phyloP scores from a whole-genome alignment of 1,140 invertebrate genomes.

The Thaumetopoea pityocampa region DNA sequence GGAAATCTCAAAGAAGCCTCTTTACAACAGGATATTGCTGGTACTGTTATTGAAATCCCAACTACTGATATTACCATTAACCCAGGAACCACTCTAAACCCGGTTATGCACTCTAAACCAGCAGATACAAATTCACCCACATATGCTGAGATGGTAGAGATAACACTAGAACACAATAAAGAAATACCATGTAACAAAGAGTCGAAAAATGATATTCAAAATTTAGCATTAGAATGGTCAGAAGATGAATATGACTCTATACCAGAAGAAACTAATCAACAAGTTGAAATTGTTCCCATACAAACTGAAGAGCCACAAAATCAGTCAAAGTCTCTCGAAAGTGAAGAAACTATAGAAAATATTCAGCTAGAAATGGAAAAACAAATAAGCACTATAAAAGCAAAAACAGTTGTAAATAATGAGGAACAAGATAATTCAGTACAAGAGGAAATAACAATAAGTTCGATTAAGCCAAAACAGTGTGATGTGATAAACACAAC shows the following conservation, averaged over 20 bases:
- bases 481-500: constrained; percentile 4
- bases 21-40: too few species aligned
- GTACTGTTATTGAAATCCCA: constrained; percentile 12
- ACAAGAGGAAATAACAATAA: constrained; percentile 5
- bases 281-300: constrained; percentile 11
- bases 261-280: constrained; percentile 9
- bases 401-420: constrained; percentile 8
- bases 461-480: neutral
- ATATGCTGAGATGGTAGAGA: constrained; percentile 1
- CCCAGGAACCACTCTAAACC: neutral
- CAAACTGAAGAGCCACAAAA: constrained; percentile 2
- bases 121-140: constrained; percentile 4
- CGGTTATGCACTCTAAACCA: neutral
- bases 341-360: constrained; percentile 71
- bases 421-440: constrained; percentile 7
- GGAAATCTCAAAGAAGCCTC: too few species aligned
- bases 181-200: constrained; percentile 2
- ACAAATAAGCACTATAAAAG: constrained; percentile 27
- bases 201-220: constrained; percentile 41
- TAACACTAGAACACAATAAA: neutral
- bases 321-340: constrained; percentile 23
- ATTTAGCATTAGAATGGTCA: constrained; percentile 65
- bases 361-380: constrained; percentile 64
- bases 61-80: constrained; percentile 2
- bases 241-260: constrained; percentile 55